Percentiles rank a stretch among this genome's conserved stretches.
Evolutionary conservation across 2,797 vertebrate species (phyloP).

Genomic region (Epinephelus coioides): DNA sequence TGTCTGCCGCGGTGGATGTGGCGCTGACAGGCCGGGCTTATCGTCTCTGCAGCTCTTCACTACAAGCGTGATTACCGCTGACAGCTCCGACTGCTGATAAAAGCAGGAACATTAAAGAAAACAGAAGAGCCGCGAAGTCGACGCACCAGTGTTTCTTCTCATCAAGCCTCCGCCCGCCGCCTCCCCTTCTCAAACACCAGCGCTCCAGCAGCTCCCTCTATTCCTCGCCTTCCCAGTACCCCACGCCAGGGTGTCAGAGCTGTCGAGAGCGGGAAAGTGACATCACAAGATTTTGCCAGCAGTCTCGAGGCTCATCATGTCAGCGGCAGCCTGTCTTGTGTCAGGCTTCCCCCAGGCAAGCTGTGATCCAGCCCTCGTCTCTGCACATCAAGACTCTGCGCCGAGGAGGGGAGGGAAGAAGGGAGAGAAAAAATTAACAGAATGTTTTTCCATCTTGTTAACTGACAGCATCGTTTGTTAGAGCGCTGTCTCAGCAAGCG

Average conservation of each 20-base stretch:
- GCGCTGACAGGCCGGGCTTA: constrained; percentile 84
- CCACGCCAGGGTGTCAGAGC: constrained; percentile 80
- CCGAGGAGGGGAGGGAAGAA: constrained; percentile 62
- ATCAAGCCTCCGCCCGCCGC: constrained; percentile 56
- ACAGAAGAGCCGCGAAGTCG: constrained; percentile 76
- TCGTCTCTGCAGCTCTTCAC: constrained; percentile 79
- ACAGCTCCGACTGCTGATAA: constrained; percentile 87
- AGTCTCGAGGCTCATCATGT: constrained; percentile 85
- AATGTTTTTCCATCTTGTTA: constrained; percentile 88
- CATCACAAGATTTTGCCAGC: constrained; percentile 85
- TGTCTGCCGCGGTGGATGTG: constrained; percentile 78
- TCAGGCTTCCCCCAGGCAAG: constrained; percentile 86
- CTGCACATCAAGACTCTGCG: constrained; percentile 79
- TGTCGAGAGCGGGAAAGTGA: constrained; percentile 85
- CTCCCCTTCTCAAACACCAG: constrained; percentile 36
- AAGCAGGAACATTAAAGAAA: constrained; percentile 87
- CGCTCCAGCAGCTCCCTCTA: constrained; percentile 49
- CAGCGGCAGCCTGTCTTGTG: constrained; percentile 85
- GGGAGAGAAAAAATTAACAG: constrained; percentile 81
- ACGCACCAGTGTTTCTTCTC: constrained; percentile 78
- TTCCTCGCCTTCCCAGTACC: constrained; percentile 63
- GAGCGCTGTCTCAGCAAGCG: constrained; percentile 79
- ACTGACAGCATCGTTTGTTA: constrained; percentile 86
- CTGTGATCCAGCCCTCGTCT: constrained; percentile 85
- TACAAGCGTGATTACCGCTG: constrained; percentile 85